Conservation (phyloP, 2,888 invertebrate genomes). For the Clepsis dumicolana region DNA sequence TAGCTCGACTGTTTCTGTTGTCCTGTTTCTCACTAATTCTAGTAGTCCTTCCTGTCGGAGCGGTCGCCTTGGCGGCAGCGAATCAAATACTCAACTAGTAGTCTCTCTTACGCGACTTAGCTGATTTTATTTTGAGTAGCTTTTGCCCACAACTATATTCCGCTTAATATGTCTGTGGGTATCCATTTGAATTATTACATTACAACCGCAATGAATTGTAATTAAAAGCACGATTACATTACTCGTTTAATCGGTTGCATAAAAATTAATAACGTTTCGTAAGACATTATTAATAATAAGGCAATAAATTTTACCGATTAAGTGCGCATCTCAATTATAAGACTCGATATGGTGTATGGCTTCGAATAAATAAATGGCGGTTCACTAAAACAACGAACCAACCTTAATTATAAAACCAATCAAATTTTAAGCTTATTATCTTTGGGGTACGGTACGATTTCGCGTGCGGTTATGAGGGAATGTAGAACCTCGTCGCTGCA, state of each 20-base stretch:
- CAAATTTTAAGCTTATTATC: background rate
- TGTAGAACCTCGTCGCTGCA: background rate
- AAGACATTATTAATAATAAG: constrained; percentile 20
- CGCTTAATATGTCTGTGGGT: no score
- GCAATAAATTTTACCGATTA: constrained; percentile 24
- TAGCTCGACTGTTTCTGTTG: no score
- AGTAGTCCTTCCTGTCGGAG: no score
- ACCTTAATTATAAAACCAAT: background rate
- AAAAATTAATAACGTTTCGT: constrained; percentile 26
- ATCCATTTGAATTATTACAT: background rate
- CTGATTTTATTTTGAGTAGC: no score
- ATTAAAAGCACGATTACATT: constrained; percentile 8
- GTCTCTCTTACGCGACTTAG: no score
- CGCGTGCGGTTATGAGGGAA: background rate
- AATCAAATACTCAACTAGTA: no score
- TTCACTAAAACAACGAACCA: background rate
- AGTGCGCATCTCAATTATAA: constrained; percentile 20
- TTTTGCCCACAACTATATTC: no score
- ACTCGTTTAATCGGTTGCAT: constrained; percentile 11
- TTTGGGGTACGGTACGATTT: background rate
- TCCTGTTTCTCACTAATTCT: no score
- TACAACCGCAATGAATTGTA: constrained; percentile 8
- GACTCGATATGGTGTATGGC: constrained; percentile 11
- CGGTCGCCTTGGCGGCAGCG: no score
- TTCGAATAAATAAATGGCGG: background rate